phyloP scores from a whole-genome alignment of 2,888 invertebrate species.

The Ochropleura leucogaster region DNA sequence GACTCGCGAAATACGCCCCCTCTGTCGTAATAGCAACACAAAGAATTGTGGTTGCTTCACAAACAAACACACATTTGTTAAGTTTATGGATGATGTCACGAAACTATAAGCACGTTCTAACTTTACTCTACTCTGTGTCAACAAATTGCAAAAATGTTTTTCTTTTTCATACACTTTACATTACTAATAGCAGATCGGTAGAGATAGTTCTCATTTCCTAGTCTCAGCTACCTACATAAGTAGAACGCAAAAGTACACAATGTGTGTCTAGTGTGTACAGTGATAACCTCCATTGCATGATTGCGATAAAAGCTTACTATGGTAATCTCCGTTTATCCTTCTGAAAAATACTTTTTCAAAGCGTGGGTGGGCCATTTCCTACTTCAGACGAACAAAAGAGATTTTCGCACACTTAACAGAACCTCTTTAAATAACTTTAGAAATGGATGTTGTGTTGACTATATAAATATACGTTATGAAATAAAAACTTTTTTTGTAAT shows the following conservation, averaged over 20 bases:
- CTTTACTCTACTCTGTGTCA: background rate
- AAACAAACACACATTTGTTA: conserved; percentile 32
- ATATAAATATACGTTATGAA: background rate
- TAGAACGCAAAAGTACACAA: conserved; percentile 7
- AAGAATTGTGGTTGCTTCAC: conserved; percentile 17
- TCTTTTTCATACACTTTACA: background rate
- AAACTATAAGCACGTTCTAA: conserved; percentile 16
- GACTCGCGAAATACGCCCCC: conserved; percentile 8
- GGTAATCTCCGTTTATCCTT: conserved; percentile 36
- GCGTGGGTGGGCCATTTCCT: conserved; percentile 57
- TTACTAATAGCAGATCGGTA: background rate
- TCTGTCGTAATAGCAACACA: conserved; percentile 25
- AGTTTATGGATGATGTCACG: conserved; percentile 27
- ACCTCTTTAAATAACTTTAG: conserved; percentile 47
- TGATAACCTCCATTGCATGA: conserved; percentile 34
- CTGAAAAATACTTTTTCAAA: conserved; percentile 47
- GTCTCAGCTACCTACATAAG: conserved; percentile 3
- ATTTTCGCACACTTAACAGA: conserved; percentile 54
- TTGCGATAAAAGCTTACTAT: conserved; percentile 39
- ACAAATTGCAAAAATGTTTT: background rate
- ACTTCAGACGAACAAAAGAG: conserved; percentile 51
- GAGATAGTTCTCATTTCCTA: conserved; percentile 9
- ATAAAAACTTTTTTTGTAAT: background rate
- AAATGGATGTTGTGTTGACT: conserved; percentile 40
- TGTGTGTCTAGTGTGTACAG: conserved; percentile 21